Evolutionary conservation across 2,888 invertebrate genomes (phyloP).

Genomic region (Sphinx pinastri): DNA sequence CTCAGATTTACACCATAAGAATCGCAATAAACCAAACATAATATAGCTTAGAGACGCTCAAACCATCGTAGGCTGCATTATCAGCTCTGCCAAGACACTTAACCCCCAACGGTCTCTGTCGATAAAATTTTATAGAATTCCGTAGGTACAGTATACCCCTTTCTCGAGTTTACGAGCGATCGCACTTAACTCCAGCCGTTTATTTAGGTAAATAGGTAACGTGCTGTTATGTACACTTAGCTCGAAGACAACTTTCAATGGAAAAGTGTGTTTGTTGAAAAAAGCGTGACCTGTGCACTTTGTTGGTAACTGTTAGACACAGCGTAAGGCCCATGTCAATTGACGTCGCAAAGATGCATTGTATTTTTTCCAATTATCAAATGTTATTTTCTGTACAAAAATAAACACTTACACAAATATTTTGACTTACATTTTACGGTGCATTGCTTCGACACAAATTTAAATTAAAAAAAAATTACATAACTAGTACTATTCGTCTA

Average conservation of each 20-base stretch:
- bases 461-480: not conserved
- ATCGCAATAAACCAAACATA: slow-evolving; percentile 24
- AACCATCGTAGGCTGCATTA: slow-evolving; percentile 24
- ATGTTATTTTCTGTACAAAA: too few relatives aligned
- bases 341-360: not conserved
- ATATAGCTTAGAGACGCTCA: slow-evolving; percentile 21
- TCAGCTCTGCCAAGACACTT: slow-evolving; percentile 28
- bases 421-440: too few relatives aligned
- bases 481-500: not conserved
- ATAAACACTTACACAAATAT: too few relatives aligned
- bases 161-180: slow-evolving; percentile 28
- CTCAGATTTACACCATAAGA: slow-evolving; percentile 22
- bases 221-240: slow-evolving; percentile 22
- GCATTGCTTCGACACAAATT: too few relatives aligned
- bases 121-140: slow-evolving; percentile 27
- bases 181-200: slow-evolving; percentile 27
- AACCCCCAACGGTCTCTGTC: slow-evolving; percentile 27
- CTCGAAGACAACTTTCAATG: slow-evolving; percentile 12
- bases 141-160: slow-evolving; percentile 26
- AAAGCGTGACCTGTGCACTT: slow-evolving; percentile 16
- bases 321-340: not conserved
- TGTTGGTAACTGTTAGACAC: not conserved
- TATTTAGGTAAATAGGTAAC: slow-evolving; percentile 29
- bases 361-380: too few relatives aligned
- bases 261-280: slow-evolving; percentile 17